A percentile compares a stretch with the other conserved stretches of the same genome.
Conservation (phyloP, 2,888 invertebrate species). For the Orchesella flavescens region DNA sequence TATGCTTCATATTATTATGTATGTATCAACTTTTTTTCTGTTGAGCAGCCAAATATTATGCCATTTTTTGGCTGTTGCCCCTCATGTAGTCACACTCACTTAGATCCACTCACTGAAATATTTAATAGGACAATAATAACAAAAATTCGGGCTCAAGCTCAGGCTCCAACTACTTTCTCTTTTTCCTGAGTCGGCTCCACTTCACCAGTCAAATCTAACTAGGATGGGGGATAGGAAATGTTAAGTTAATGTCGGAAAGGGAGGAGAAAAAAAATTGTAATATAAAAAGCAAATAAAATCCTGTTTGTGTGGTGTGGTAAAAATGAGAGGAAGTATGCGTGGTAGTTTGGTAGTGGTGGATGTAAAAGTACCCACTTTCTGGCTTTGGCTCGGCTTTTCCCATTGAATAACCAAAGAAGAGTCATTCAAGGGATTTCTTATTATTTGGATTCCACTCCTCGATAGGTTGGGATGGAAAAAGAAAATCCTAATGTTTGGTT, state of each 20-base stretch:
- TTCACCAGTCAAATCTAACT: not conserved
- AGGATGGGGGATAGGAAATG: not conserved
- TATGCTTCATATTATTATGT: too few relatives aligned
- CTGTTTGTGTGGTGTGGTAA: not conserved
- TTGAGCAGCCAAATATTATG: too few relatives aligned
- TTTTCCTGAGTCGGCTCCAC: not conserved
- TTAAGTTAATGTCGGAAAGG: not conserved
- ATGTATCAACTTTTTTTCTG: too few relatives aligned
- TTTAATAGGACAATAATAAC: constrained; percentile 44
- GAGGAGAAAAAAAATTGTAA: not conserved
- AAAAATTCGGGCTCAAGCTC: not conserved
- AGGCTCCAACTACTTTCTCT: not conserved
- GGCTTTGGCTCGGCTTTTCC: too few relatives aligned
- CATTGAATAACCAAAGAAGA: too few relatives aligned
- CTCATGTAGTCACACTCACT: too few relatives aligned
- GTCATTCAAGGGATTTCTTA: too few relatives aligned
- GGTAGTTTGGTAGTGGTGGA: not conserved
- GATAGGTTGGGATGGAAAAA: too few relatives aligned
- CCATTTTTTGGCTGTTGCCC: too few relatives aligned
- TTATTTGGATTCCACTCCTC: too few relatives aligned
- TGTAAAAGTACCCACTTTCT: too few relatives aligned
- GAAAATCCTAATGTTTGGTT: too few relatives aligned
- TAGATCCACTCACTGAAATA: constrained; percentile 30
- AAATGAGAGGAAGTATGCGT: not conserved
- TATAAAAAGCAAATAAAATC: not conserved